Percentiles rank a stretch among this genome's conserved stretches.
phyloP scores from a whole-genome alignment of 1,140 invertebrate genomes.

The Diorhabda sublineata region DNA sequence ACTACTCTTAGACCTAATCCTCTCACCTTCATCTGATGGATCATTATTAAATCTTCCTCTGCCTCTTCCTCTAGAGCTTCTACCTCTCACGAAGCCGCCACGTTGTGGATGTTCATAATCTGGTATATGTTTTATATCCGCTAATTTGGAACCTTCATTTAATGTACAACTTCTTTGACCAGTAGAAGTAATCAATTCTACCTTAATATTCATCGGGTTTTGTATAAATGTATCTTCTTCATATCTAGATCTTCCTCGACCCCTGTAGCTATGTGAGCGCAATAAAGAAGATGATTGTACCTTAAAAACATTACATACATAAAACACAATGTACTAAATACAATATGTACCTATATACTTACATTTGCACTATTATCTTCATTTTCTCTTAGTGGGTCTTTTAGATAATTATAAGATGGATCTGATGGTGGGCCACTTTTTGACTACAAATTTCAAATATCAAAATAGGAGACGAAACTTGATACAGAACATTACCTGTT shows the following conservation, averaged over 20 bases:
- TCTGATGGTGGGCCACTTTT: constrained; percentile 25
- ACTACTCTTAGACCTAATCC: not conserved
- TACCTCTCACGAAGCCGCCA: constrained; percentile 11
- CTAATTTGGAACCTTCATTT: constrained; percentile 29
- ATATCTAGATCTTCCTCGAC: constrained; percentile 12
- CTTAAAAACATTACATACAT: not conserved
- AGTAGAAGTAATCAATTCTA: constrained; percentile 30
- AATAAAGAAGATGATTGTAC: not conserved
- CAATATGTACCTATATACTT: not conserved
- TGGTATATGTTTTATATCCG: constrained; percentile 30
- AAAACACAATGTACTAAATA: not conserved
- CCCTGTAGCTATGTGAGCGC: not conserved
- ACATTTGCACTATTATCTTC: not conserved
- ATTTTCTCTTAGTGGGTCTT: constrained; percentile 26
- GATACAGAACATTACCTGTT: constrained; percentile 12
- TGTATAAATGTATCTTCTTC: constrained; percentile 11
- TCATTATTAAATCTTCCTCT: constrained; percentile 5
- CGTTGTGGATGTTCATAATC: constrained; percentile 16
- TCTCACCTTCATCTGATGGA: constrained; percentile 15
- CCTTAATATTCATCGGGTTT: constrained; percentile 32
- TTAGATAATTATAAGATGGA: constrained; percentile 29
- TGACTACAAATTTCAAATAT: constrained; percentile 3
- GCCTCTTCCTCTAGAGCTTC: constrained; percentile 21
- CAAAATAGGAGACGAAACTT: not conserved
- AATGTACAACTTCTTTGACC: constrained; percentile 27